Percentiles rank a stretch among this genome's conserved stretches.
Conservation (phyloP, 2,797 vertebrate species). For the Cirrhinus molitorella region DNA sequence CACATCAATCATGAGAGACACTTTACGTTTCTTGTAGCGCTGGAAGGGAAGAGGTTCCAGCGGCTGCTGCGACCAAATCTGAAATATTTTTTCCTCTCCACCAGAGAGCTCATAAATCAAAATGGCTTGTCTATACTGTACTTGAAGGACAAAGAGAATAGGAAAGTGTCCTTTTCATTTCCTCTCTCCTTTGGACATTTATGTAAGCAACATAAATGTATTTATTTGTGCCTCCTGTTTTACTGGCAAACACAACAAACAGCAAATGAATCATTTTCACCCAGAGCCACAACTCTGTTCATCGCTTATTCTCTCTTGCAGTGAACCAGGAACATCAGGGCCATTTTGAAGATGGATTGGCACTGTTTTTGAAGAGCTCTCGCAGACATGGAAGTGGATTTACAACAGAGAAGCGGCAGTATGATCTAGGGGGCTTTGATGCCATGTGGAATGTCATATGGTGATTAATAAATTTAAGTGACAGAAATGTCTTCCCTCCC, state of each 20-base stretch:
- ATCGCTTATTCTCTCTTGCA: slow-evolving; percentile 58
- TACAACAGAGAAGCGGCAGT: slow-evolving; percentile 37
- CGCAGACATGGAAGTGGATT: slow-evolving; percentile 54
- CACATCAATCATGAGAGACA: slow-evolving; percentile 59
- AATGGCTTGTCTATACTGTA: slow-evolving; percentile 38
- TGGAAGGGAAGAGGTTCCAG: slow-evolving; percentile 45
- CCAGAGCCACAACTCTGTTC: slow-evolving; percentile 37
- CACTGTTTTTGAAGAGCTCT: slow-evolving; percentile 53
- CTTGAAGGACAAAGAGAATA: slow-evolving; percentile 73
- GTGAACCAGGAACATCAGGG: slow-evolving; percentile 66
- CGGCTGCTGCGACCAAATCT: slow-evolving; percentile 11
- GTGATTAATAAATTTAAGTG: slow-evolving; percentile 53
- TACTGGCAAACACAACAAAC: slow-evolving; percentile 69
- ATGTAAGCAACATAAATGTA: slow-evolving; percentile 70
- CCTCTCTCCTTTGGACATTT: slow-evolving; percentile 62
- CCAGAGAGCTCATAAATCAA: slow-evolving; percentile 67
- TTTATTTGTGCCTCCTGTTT: slow-evolving; percentile 75
- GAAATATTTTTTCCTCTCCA: slow-evolving; percentile 3
- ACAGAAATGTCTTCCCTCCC: slow-evolving; percentile 26
- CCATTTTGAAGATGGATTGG: slow-evolving; percentile 65
- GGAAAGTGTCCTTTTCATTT: slow-evolving; percentile 61
- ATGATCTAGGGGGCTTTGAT: slow-evolving; percentile 40
- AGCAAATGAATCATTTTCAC: slow-evolving; percentile 72
- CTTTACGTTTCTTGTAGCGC: slow-evolving; percentile 55
- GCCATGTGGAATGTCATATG: slow-evolving; percentile 44